Base-by-base conservation (phyloP, 1,140 invertebrate genomes). In the Vanessa tameamea region DNA sequence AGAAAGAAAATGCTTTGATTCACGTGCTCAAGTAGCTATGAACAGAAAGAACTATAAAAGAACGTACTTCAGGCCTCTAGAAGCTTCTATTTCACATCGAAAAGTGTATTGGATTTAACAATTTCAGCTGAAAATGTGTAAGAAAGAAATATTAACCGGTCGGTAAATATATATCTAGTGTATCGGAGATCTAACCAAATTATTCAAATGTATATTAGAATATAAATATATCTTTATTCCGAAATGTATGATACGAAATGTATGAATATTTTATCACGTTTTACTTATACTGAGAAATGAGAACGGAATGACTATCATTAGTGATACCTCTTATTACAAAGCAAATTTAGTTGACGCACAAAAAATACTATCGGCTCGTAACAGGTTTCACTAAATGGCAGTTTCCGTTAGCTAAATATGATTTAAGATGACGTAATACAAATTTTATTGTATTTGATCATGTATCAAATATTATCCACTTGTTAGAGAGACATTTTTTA, bases 21-120 rank as follows among this genome's bases (percentile, higher is more conserved):
- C 20, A 16, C 55, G 55, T 57, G 55, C 55, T 57, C 55, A 57
- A 57, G 55, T 55, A 55, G 55, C 55, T 23, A 51, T 51, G 50
- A 53, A 53, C 7, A 53, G 50, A 53, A n/a, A 53, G n/a, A 53
- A n/a, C n/a, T n/a, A n/a, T n/a, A n/a, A n/a, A 9, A 15, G n/a
- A 20, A n/a, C n/a, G 50, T 53, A 53, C 50, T 53, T 53, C 14
- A 53, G 15, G n/a, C 50, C n/a, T 53, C n/a, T 53, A n/a, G 15
- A n/a, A 53, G n/a, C 15, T 53, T 53, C n/a, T 53, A n/a, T 53
- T 53, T 53, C n/a, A n/a, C 7, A 5, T 16, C 15, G 15, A 53
- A 53, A 16, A 53, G 1, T n/a, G 1, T 6, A 20, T 9, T 43
- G 7, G 37, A 43, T 53, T 15, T 53, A 16, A n/a, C 50, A n/a